A percentile compares a stretch with the other conserved stretches of the same genome.
Conservation (phyloP, 2,888 invertebrate genomes). For the Scelioninae gen. 1 region DNA sequence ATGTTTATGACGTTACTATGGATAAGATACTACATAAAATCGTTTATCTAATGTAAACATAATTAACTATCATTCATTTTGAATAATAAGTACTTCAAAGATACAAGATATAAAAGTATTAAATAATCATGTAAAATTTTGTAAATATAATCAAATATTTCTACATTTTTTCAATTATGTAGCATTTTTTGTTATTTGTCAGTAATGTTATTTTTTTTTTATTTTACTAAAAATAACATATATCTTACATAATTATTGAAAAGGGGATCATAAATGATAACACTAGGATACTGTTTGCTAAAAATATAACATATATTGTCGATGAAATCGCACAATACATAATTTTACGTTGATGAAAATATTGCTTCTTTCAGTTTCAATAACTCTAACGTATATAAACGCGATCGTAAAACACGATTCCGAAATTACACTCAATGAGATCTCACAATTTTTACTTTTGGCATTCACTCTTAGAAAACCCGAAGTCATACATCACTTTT, state of each 20-base stretch:
- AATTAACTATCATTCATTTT: too few species aligned
- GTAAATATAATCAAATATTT: too few species aligned
- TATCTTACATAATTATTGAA: too few species aligned
- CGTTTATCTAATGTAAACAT: too few species aligned
- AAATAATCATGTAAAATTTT: too few species aligned
- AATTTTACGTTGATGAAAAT: slow-evolving; percentile 21
- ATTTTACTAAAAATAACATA: too few species aligned
- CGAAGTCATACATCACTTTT: not conserved
- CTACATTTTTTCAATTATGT: too few species aligned
- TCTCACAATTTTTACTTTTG: not conserved
- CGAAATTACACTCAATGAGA: slow-evolving; percentile 6
- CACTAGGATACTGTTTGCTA: not conserved
- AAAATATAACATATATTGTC: slow-evolving; percentile 37
- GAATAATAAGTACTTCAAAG: too few species aligned
- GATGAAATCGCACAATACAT: slow-evolving; percentile 13
- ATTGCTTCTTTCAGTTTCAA: slow-evolving; percentile 4
- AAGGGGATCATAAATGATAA: not conserved
- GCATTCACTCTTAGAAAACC: slow-evolving; percentile 15
- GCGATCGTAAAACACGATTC: not conserved
- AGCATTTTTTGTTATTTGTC: too few species aligned
- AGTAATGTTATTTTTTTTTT: too few species aligned
- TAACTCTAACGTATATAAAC: not conserved
- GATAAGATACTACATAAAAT: too few species aligned
- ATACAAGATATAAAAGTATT: too few species aligned
- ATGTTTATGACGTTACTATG: not conserved